Conservation (phyloP, 30 jellyfish, hydroid and myxozoan species). For the Hydra vulgaris region DNA sequence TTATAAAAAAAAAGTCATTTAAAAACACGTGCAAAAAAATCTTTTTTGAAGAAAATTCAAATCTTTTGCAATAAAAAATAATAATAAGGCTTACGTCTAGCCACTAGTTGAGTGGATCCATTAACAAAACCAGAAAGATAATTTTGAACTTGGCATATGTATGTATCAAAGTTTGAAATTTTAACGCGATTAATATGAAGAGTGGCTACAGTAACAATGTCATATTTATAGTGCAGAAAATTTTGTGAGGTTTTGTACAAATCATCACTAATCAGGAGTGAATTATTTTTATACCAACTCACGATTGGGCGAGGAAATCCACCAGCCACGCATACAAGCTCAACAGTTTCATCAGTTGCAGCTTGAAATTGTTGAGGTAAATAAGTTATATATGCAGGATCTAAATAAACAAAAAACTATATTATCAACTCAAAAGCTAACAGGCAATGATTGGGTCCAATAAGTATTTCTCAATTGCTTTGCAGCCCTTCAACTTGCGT, state of each 20-base stretch:
- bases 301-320: constrained; percentile 8
- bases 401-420: constrained; percentile 1
- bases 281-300: not conserved
- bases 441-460: no score
- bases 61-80: no score
- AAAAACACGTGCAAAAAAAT: no score
- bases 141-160: no score
- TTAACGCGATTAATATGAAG: not conserved
- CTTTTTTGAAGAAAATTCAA: no score
- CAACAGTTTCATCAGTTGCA: constrained; percentile 5
- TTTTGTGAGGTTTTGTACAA: not conserved
- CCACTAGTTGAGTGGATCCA: no score
- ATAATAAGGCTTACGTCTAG: no score
- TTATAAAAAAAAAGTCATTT: no score
- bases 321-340: not conserved
- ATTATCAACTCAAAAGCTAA: not conserved
- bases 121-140: no score
- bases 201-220: not conserved
- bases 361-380: constrained; percentile 1
- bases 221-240: not conserved
- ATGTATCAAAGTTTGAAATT: not conserved
- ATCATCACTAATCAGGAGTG: not conserved
- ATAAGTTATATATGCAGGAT: constrained; percentile 10
- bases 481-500: no score
- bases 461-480: no score